Evolutionary conservation across 2,888 invertebrate genomes (phyloP), one percentile per base, ranked within the genome.

Genomic region (Sphecodes monilicornis): DNA sequence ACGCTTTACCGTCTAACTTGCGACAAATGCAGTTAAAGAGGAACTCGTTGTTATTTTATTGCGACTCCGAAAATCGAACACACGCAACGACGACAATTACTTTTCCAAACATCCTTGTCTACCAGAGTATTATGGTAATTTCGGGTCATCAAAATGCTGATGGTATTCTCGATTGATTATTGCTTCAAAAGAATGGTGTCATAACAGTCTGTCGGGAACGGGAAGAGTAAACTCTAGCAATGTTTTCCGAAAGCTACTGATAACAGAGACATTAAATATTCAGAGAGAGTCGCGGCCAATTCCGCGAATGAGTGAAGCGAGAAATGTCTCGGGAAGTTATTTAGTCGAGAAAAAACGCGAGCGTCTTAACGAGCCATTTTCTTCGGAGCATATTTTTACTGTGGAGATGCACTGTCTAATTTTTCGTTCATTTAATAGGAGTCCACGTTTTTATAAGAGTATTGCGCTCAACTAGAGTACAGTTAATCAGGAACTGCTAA

Each of bases 311-410:
- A 57, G 29, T 46, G 70, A 32, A 69, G 72, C 10, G 50, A 43
- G 36, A 75, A 72, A 80, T 73, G 86, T 80, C 85, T 80, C 79
- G 78, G 82, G 76, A 86, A 81, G 82, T 86, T 78, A 78, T 86
- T 87, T 78, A 73, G 72, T 69, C 76, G 72, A 77, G 71, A 69
- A 54, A 69, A 68, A 39, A 73, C 81, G 81, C 85, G 76, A 74
- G 69, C 75, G 72, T 66, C 74, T 87, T 87, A 83, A 83, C 78
- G 80, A 84, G 77, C 66, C 77, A 64, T 64, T 79, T 80, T 82
- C 77, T 64, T 76, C 68, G 36, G 6, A 57, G 32, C 77, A 66
- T 78, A 54, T 36, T 80, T 85, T 73, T 39, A 76, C 32, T 18
- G 18, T 8, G 32, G 18, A 5, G 6, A 64, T 8, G 32, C 18